Evolutionary conservation across 1,140 invertebrate genomes (phyloP), one percentile per base, ranked within the genome.

Genomic region (Tetragnatha versicolor): DNA sequence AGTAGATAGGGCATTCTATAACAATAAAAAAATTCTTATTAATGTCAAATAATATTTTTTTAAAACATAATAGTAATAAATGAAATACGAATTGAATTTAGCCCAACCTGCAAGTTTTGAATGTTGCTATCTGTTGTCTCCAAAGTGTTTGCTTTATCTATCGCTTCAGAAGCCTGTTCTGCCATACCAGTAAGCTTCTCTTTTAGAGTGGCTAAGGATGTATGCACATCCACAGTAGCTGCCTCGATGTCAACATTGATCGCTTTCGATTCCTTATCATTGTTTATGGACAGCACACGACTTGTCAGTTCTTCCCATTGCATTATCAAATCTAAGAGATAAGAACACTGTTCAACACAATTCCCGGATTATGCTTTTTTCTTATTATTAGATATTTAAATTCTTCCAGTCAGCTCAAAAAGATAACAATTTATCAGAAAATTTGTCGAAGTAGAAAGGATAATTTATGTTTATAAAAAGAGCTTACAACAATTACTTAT

Each of bases 1-100:
- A 81, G 89, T 89, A 49, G 89, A 86, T 82, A 93, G 85, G 81
- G 33, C 31, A 53, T 29, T 14, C 73, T 77, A 39, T 14, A 45
- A 29, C 33, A 68, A 31, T 47, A 27, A 6, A 58, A 12, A 25
- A 31, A 10, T 58, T 25, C 1, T 29, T 12, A 9, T 20, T 51
- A 66, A 58, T 47, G 42, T 33, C 25, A n/a, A 47, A 27, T 1
- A 25, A 47, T 17, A 61, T 61, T 53, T 53, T 14, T 33, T 61
- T 14, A n/a, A 33, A 6, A 60, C 4, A 31, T 6, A 31, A 25
- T 1, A 14, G 33, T 31, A 60, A 4, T 29, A 29, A 60, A 60
- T 31, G 5, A 33, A 60, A 60, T 12, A 12, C 31, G 9, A 45
- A 9, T 17, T 17, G n/a, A 20, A 53, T 53, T 20, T 20, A 7